These are phyloP conservation scores for Shargacucullia verbasci DNA, from an alignment of 2,888 invertebrate species.

Conservation along the genomic window DNA sequence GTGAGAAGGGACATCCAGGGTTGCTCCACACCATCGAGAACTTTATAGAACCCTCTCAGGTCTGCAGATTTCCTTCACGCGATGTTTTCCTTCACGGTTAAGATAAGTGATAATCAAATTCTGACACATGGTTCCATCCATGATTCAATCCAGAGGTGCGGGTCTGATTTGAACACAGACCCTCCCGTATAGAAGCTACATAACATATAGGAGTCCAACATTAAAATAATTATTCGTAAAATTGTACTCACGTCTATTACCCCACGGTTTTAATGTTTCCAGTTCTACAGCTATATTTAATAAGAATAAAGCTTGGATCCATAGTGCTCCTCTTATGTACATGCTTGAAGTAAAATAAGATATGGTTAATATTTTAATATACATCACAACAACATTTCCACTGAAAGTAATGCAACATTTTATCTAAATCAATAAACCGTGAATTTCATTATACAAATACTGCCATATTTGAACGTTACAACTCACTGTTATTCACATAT, in stretches of 20 bases:
- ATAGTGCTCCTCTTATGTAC: constrained; percentile 60
- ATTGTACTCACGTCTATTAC: constrained; percentile 73
- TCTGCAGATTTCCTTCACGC: no score
- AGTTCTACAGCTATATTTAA: constrained; percentile 63
- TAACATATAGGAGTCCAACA: no score
- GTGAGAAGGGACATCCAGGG: no score
- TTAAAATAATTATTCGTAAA: neutral
- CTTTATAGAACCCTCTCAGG: no score
- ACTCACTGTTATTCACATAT: constrained; percentile 5
- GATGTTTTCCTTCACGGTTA: no score
- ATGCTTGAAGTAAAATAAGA: constrained; percentile 65
- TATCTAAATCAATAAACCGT: constrained; percentile 39
- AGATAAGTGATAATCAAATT: no score
- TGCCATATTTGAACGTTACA: constrained; percentile 2
- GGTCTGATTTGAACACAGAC: no score
- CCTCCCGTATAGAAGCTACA: no score
- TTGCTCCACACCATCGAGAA: no score
- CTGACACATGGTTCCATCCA: no score
- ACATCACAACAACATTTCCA: constrained; percentile 11
- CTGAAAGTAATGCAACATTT: constrained; percentile 31
- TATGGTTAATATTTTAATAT: constrained; percentile 29
- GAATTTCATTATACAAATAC: constrained; percentile 33
- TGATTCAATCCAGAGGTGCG: no score
- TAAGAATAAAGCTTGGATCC: constrained; percentile 66
- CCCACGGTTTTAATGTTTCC: constrained; percentile 69